Evolutionary conservation across 1,140 invertebrate genomes (phyloP).

Genomic region (Drosophila trapezifrons): DNA sequence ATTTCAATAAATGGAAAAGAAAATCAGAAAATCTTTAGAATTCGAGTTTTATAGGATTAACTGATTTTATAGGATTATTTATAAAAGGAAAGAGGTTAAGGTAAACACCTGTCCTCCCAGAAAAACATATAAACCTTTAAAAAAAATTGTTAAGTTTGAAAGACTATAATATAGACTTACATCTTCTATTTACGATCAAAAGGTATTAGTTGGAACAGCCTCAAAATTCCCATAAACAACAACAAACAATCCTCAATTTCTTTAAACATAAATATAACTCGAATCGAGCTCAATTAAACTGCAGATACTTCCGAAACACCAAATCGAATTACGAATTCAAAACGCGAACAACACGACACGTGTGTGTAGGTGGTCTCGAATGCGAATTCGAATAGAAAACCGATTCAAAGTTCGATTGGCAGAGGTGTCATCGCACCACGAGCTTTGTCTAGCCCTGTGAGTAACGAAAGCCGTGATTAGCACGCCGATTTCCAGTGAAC

Average conservation of each 20-base stretch:
- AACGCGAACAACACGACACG: constrained; percentile 42
- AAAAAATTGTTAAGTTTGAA: background rate
- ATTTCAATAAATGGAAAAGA: background rate
- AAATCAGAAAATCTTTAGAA: too few relatives aligned
- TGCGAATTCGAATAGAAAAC: constrained; percentile 20
- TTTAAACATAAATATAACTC: background rate
- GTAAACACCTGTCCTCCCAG: background rate
- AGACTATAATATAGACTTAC: background rate
- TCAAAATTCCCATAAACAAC: background rate
- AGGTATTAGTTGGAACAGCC: background rate
- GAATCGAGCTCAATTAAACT: constrained; percentile 55
- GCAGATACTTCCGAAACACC: constrained; percentile 53
- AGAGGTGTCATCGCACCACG: constrained; percentile 33
- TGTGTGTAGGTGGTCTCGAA: constrained; percentile 33
- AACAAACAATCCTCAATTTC: constrained; percentile 9
- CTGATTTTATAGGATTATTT: too few relatives aligned
- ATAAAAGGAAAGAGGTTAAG: background rate
- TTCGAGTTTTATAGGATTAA: too few relatives aligned
- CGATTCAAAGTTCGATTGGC: constrained; percentile 14
- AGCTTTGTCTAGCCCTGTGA: constrained; percentile 44
- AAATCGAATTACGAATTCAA: constrained; percentile 50
- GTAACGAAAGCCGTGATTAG: constrained; percentile 55
- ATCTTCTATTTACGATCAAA: background rate
- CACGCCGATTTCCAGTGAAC: constrained; percentile 59
- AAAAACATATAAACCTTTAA: too few relatives aligned